Evolutionary conservation across 2,888 invertebrate species (phyloP).

Genomic region (Heteromurus nitidus): DNA sequence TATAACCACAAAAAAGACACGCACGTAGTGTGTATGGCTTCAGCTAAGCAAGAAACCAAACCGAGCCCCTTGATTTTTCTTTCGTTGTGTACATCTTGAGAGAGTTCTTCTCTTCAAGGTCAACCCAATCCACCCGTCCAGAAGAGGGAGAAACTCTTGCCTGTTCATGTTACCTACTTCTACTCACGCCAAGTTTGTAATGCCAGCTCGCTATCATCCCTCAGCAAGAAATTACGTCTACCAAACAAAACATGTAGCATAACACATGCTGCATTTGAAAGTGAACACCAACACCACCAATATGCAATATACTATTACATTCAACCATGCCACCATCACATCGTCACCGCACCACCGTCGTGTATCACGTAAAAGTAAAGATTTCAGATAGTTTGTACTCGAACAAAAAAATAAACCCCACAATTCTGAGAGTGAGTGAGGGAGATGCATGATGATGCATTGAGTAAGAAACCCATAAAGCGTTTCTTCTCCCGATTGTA

Average conservation of each 20-base stretch:
- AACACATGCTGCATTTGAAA: slow-evolving; percentile 9
- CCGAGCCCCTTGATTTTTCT: slow-evolving; percentile 28
- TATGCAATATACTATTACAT: too few relatives aligned
- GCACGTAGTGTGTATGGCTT: too few relatives aligned
- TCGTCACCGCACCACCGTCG: too few relatives aligned
- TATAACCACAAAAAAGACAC: background rate
- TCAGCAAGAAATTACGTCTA: slow-evolving; percentile 14
- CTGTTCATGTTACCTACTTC: slow-evolving; percentile 20
- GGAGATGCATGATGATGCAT: too few relatives aligned
- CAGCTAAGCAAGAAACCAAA: too few relatives aligned
- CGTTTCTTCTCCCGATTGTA: slow-evolving; percentile 11
- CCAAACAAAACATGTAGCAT: too few relatives aligned
- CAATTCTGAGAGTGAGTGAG: too few relatives aligned
- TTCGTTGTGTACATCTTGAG: slow-evolving; percentile 32
- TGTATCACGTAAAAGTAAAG: background rate
- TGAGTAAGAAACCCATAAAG: slow-evolving; percentile 5
- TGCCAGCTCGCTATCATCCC: too few relatives aligned
- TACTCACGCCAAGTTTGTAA: slow-evolving; percentile 45
- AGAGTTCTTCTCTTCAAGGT: slow-evolving; percentile 44
- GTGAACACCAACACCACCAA: background rate
- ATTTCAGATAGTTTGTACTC: slow-evolving; percentile 8
- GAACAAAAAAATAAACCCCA: too few relatives aligned
- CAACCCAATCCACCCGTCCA: slow-evolving; percentile 29
- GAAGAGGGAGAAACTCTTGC: slow-evolving; percentile 20
- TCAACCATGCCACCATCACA: too few relatives aligned